Percentiles rank a stretch among this genome's conserved stretches.
phyloP scores from a whole-genome alignment of 1,140 invertebrate species.

The Lithobius niger region DNA sequence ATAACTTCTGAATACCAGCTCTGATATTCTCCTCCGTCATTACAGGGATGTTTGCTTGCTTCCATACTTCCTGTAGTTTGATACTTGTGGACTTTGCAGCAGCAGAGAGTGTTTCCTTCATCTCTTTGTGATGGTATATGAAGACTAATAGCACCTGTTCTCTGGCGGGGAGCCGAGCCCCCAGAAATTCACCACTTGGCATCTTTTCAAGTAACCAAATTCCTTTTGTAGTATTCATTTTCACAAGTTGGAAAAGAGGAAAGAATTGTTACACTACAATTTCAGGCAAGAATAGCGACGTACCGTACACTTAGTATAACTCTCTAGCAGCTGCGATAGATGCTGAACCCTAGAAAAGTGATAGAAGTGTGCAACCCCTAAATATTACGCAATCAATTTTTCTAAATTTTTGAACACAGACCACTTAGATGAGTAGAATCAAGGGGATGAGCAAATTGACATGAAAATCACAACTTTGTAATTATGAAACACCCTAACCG shows the following conservation, averaged over 20 bases:
- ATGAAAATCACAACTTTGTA: too few species aligned
- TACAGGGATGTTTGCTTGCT: slow-evolving; percentile 2
- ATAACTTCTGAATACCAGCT: background rate
- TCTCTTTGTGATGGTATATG: background rate
- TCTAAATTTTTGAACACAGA: too few species aligned
- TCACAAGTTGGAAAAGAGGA: background rate
- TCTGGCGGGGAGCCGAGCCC: slow-evolving; percentile 11
- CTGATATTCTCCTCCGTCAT: background rate
- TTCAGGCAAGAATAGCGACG: too few species aligned
- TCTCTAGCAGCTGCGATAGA: background rate
- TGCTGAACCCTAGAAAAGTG: background rate
- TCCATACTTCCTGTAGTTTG: slow-evolving; percentile 12
- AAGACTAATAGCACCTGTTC: slow-evolving; percentile 10
- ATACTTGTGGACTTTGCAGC: slow-evolving; percentile 6
- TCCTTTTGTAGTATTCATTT: background rate
- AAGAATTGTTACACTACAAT: background rate
- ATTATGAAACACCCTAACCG: too few species aligned
- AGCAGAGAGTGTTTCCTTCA: background rate
- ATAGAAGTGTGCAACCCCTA: background rate
- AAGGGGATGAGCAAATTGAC: too few species aligned
- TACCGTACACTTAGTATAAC: too few species aligned
- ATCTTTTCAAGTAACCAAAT: slow-evolving; percentile 13
- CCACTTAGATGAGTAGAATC: too few species aligned
- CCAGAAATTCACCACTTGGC: slow-evolving; percentile 13
- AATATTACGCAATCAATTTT: too few species aligned